Evolutionary conservation across 2,797 vertebrate species (phyloP).

Genomic region (Champsocephalus esox): DNA sequence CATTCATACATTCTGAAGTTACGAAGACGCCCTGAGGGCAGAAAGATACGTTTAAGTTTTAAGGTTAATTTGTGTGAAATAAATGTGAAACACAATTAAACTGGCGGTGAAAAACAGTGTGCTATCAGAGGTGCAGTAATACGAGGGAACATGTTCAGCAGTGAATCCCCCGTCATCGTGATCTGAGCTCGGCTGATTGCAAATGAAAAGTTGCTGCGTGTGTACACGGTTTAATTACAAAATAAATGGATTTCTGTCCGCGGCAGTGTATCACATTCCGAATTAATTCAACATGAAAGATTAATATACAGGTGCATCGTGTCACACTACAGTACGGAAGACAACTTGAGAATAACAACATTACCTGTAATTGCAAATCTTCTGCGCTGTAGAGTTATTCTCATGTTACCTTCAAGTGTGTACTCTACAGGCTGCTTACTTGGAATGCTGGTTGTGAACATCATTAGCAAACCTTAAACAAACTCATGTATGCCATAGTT

Average conservation of each 20-base stretch:
- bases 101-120: slow-evolving; percentile 50
- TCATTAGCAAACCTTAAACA: slow-evolving; percentile 29
- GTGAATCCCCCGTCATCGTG: slow-evolving; percentile 24
- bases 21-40: slow-evolving; percentile 56
- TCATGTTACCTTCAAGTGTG: slow-evolving; percentile 37
- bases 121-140: slow-evolving; percentile 47
- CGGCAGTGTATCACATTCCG: slow-evolving; percentile 33
- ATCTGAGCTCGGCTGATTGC: slow-evolving; percentile 46
- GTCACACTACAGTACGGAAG: background rate
- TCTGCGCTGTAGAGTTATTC: slow-evolving; percentile 15
- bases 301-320: slow-evolving; percentile 15
- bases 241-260: slow-evolving; percentile 46
- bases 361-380: slow-evolving; percentile 26
- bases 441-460: slow-evolving; percentile 20
- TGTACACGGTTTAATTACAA: slow-evolving; percentile 41
- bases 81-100: slow-evolving; percentile 63
- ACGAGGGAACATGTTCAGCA: slow-evolving; percentile 39
- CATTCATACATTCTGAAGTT: slow-evolving; percentile 70
- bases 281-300: slow-evolving; percentile 43
- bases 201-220: slow-evolving; percentile 46
- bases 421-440: slow-evolving; percentile 26
- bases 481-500: slow-evolving; percentile 52
- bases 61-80: slow-evolving; percentile 68
- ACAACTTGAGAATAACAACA: slow-evolving; percentile 20
- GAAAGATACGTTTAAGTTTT: slow-evolving; percentile 63